Evolutionary conservation across 2,113 vertebrate genomes (phyloP).

Genomic region (Delphinapterus leucas): DNA sequence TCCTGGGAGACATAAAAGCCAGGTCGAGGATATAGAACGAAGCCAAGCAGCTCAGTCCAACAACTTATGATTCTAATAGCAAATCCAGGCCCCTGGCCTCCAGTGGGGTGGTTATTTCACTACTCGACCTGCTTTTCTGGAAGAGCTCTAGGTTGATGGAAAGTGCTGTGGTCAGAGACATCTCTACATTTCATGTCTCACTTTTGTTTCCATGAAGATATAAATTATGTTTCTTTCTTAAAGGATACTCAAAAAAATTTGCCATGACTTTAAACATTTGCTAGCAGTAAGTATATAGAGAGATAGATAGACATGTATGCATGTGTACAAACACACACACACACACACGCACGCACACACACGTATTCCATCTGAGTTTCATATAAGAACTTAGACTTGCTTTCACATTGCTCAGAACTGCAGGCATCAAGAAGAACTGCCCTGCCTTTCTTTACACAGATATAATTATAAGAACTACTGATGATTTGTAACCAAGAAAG

Average conservation of each 20-base stretch:
- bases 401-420: background rate
- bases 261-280: background rate
- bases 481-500: slow-evolving; percentile 17
- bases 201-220: background rate
- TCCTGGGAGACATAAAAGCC: background rate
- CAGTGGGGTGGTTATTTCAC: background rate
- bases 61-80: background rate
- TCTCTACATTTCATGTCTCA: background rate
- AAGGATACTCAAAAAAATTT: background rate
- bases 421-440: background rate
- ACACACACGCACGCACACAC: background rate
- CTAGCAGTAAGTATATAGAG: background rate
- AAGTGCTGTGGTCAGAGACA: background rate
- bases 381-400: background rate
- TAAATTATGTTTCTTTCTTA: background rate
- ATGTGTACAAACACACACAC: fast-evolving
- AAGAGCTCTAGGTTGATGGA: background rate
- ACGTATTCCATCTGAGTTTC: background rate
- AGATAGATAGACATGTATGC: background rate
- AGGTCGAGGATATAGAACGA: background rate
- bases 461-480: slow-evolving; percentile 28
- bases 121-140: background rate
- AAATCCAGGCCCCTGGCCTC: background rate
- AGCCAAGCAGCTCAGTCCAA: background rate
- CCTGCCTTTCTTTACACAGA: background rate